These are phyloP conservation scores for Leptinotarsa texana DNA, from an alignment of 1,140 invertebrate genomes.

Conservation along the genomic window DNA sequence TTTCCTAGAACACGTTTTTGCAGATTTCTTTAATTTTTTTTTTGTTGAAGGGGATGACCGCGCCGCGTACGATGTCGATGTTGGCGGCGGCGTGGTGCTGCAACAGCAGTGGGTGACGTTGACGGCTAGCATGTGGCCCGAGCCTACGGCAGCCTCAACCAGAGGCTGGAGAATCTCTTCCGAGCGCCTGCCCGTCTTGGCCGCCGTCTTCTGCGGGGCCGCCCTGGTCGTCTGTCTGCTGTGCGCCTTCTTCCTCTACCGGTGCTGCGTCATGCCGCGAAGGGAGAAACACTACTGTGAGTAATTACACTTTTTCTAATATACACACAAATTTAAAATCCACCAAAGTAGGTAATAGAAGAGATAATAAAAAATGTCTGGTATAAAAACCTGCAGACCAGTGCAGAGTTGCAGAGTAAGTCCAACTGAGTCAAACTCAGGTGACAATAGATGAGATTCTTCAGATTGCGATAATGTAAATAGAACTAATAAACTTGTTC, in stretches of 20 bases:
- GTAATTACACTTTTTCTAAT: conserved; percentile 32
- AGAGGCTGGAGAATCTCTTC: conserved; percentile 56
- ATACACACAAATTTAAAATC: no score
- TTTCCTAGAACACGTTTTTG: no score
- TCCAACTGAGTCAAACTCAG: no score
- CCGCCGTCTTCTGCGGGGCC: conserved; percentile 59
- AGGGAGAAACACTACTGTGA: conserved; percentile 61
- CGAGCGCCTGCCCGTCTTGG: conserved; percentile 59
- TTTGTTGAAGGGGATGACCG: conserved; percentile 14
- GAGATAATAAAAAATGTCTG: no score
- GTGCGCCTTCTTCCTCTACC: conserved; percentile 58
- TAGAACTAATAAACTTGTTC: no score
- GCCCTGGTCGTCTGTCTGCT: conserved; percentile 58
- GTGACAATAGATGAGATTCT: no score
- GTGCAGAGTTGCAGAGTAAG: no score
- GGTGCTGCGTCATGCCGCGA: conserved; percentile 59
- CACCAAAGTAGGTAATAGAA: no score
- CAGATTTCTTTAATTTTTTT: neutral
- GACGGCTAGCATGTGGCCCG: conserved; percentile 59
- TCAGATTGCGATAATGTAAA: no score
- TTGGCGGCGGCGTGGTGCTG: conserved; percentile 46
- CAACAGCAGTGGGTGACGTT: conserved; percentile 60
- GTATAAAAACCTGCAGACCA: no score
- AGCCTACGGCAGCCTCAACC: conserved; percentile 45
- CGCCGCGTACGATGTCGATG: conserved; percentile 5